Percentiles rank a stretch among this genome's conserved stretches.
Evolutionary conservation across 37 sponge, comb jelly and placozoan genomes (phyloP).

Genomic region (Oopsacas minuta): DNA sequence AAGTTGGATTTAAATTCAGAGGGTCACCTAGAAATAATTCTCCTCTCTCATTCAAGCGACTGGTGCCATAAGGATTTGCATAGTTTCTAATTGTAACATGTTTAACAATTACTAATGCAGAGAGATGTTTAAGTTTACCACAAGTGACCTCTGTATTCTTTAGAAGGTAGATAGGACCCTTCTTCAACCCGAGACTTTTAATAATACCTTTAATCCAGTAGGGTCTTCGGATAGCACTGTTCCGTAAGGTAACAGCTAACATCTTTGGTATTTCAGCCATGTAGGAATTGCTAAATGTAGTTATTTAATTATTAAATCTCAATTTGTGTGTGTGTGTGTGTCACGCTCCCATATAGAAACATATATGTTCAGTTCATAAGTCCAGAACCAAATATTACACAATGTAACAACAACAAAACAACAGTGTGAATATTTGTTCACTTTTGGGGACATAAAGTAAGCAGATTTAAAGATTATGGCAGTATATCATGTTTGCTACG

Average conservation of each 20-base stretch:
- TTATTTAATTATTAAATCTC: too few species aligned
- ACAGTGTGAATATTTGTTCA: too few species aligned
- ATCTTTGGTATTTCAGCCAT: neutral
- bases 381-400: too few species aligned
- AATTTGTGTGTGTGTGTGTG: too few species aligned
- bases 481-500: too few species aligned
- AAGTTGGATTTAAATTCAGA: neutral
- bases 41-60: conserved; percentile 3
- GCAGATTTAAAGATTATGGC: too few species aligned
- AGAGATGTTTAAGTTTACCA: neutral
- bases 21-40: conserved; percentile 8
- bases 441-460: too few species aligned
- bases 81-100: neutral
- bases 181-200: neutral
- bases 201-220: neutral
- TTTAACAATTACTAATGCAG: neutral
- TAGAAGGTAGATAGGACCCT: neutral
- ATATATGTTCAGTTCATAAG: too few species aligned
- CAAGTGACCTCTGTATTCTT: neutral
- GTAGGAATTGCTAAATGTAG: too few species aligned
- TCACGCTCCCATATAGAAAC: too few species aligned
- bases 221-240: neutral
- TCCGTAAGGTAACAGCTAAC: neutral
- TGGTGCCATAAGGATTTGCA: neutral
- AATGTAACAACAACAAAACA: too few species aligned